Base-by-base conservation (phyloP, 1,140 invertebrate genomes). In the Laupala kohalensis region DNA sequence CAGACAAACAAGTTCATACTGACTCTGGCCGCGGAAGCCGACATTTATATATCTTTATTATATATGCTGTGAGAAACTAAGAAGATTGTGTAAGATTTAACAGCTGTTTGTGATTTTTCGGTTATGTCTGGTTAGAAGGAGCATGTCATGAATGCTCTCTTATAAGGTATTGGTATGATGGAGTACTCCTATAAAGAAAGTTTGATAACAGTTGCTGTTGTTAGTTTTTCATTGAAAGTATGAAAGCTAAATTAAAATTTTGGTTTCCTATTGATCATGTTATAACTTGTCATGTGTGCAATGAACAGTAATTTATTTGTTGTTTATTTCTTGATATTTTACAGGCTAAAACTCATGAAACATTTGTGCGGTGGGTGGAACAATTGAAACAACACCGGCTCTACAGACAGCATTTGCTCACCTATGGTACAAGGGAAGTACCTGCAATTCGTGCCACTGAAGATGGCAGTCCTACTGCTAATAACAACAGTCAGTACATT, bases 321-420 rank as follows among this genome's bases (percentile, higher is more conserved):
- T n/a, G n/a, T n/a, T n/a, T n/a, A n/a, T n/a, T n/a, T n/a, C n/a
- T 70, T 30, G 13, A n/a, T 6, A 25, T 26, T 24, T 27, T 26
- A 26, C 79, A 90, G 80, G 89, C 89, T 6, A 91, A 92, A 81
- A 88, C 87, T 6, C 83, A 84, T 15, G 88, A 90, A 62, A 81
- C 86, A 27, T 93, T 92, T 80, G 81, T 86, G 25, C 86, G 89
- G 67, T 93, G 92, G 92, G 83, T 92, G 12, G 84, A 86, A 71
- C 86, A 89, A 75, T 80, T 94, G n/a, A 89, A 88, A 74, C 86
- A 89, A 63, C 92, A 94, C 79, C 83, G 92, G 19, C 82, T 93
- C 23, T 92, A 91, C 78, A 81, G 91, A 24, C 92, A 94, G 78
- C 90, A 93, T 79, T 84, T 92, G 70, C 77, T 89, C 6, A 88